Base-by-base conservation (phyloP, 2,888 invertebrate genomes). In the Philaethria dido region DNA sequence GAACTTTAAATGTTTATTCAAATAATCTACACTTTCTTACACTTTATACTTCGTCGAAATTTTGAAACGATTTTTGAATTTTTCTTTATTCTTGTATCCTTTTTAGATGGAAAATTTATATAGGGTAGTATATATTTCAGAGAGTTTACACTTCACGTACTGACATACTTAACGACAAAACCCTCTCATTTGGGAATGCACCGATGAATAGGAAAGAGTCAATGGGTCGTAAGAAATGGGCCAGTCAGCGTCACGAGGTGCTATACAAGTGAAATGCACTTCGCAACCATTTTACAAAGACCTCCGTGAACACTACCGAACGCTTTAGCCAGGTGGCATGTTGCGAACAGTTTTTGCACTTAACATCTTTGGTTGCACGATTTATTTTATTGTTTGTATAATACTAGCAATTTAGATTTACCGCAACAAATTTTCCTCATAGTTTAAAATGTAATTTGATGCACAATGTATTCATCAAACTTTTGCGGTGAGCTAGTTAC, bases 191-290 rank as follows among this genome's bases (percentile, higher is more conserved):
- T 88, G 85, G 86, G 89, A 88, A 86, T 85, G 86, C 86, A 80
- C 83, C 85, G 83, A 86, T 90, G 91, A 91, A 90, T 91, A 86
- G 86, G 78, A 80, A 76, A 73, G 78, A 90, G 89, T 89, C 91
- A 91, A 92, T 92, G 90, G 90, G 82, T 88, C 84, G 90, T 87
- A 89, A 90, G 91, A 88, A 89, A 89, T 90, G 84, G 88, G 89
- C 87, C 85, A 87, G 85, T 86, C 86, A 87, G 86, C 76, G 80
- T 70, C 50, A 50, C 29, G 57, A 59, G 59, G 59, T 66, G 74
- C 62, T 55, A 79, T 81, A 84, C 85, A 85, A 85, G 87, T 85
- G 86, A 85, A 84, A 82, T 78, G 81, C 79, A 80, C 79, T 83
- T 74, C 64, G 66, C 75, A 74, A 77, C 87, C 83, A 84, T 75